Evolutionary conservation across 2,888 invertebrate genomes (phyloP), one percentile per base, ranked within the genome.

Genomic region (Petrolisthes cinctipes): DNA sequence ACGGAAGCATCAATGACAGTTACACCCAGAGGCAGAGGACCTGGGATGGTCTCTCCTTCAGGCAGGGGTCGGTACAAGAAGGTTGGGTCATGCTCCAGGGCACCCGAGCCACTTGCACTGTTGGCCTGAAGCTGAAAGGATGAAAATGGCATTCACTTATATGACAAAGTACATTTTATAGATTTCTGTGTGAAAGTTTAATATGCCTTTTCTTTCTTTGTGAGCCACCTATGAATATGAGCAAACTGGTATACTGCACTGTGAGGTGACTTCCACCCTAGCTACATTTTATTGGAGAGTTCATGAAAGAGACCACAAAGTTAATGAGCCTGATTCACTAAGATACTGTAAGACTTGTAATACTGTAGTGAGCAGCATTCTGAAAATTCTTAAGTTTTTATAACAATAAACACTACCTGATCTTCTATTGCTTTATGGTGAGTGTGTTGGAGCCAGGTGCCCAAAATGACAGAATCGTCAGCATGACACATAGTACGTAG

Each of bases 371-470:
- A 37, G 37, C 37, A 37, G 37, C 37, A 37, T 37, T 37, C 37
- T 0, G 37, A 37, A 37, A 37, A 37, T 37, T 37, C 37, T 37
- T 37, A 37, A 37, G 37, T 37, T 37, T 37, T 37, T 37, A 37
- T 37, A 37, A 37, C 37, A 37, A 14, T 7, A 5, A 14, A 37
- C 61, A 51, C 83, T 93, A 98, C 98, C 95, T 99, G 99, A 94
- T 99, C 98, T 93, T 99, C 99, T 91, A 99, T 97, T 80, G 96
- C 96, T 90, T 97, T 96, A 93, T 99, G 98, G 93, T 99, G 98
- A 0, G 98, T 98, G 92, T 99, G 98, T 92, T 98, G 97, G 73
- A 98, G 94, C 97, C 98, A 98, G 82, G 97, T 97, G 14, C 98
- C 98, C 66, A 99, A 94, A 86, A 99, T 96, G 75, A 98, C 97